These are phyloP conservation scores for Pedionomus torquatus DNA, from an alignment of 2,113 vertebrate species.

Conservation along the genomic window DNA sequence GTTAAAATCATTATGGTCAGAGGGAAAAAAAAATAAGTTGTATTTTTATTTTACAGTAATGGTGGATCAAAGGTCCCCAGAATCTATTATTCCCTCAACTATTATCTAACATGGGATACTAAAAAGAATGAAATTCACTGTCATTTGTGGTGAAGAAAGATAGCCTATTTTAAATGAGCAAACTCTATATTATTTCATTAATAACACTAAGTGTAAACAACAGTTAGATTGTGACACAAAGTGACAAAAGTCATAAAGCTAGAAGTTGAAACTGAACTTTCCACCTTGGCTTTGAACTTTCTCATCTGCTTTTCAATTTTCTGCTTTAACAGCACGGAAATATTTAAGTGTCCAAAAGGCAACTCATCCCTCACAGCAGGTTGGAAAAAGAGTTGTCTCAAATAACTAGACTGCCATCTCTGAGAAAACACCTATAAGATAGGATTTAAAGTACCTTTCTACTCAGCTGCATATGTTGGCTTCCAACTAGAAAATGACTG, in stretches of 20 bases:
- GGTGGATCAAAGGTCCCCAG: conserved; percentile 73
- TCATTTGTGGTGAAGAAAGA: conserved; percentile 52
- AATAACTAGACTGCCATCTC: conserved; percentile 1
- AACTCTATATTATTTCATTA: conserved; percentile 69
- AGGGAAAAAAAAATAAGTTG: conserved; percentile 55
- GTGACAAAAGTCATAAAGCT: conserved; percentile 55
- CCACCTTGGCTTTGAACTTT: conserved; percentile 47
- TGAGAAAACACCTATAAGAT: neutral
- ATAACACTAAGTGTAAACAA: conserved; percentile 55
- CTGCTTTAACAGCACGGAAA: conserved; percentile 4
- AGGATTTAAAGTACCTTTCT: neutral
- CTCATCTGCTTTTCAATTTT: conserved; percentile 40
- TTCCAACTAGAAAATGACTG: neutral
- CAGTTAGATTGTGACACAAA: conserved; percentile 40
- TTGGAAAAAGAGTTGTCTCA: conserved; percentile 35
- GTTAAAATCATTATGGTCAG: conserved; percentile 80
- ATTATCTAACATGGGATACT: conserved; percentile 67
- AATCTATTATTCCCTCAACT: conserved; percentile 73
- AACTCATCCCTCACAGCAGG: neutral
- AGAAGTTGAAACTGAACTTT: conserved; percentile 42
- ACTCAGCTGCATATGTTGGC: neutral
- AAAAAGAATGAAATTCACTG: conserved; percentile 55
- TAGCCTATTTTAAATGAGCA: conserved; percentile 35
- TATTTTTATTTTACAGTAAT: conserved; percentile 78
- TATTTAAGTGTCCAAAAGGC: neutral